Conservation (phyloP, 2,797 vertebrate species). For the Anolis apletophallus region DNA sequence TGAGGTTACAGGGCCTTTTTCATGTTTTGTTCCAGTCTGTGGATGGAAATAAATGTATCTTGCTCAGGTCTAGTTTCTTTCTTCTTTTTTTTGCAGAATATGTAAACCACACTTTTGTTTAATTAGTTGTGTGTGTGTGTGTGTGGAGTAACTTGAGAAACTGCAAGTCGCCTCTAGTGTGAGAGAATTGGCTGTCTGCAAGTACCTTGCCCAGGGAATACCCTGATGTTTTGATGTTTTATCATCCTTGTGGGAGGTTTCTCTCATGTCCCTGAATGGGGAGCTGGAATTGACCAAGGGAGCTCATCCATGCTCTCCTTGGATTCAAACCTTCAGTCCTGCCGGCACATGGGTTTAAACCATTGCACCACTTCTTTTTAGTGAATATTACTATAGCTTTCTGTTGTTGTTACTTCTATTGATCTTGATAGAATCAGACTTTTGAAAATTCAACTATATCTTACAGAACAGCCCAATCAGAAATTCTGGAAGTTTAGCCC, state of each 20-base stretch:
- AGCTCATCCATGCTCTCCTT: too few species aligned
- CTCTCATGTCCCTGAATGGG: too few species aligned
- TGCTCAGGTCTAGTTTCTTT: background rate
- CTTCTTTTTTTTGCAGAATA: background rate
- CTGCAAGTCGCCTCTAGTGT: too few species aligned
- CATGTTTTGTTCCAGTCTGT: background rate
- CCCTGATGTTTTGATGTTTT: too few species aligned
- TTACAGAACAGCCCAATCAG: background rate
- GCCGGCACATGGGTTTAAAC: too few species aligned
- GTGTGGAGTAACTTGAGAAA: too few species aligned
- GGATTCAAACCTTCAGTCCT: too few species aligned
- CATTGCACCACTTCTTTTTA: background rate
- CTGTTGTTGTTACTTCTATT: background rate
- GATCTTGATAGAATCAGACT: slow-evolving; percentile 35
- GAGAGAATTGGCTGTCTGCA: too few species aligned
- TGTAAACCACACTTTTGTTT: background rate
- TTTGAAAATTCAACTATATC: background rate
- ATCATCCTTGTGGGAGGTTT: too few species aligned
- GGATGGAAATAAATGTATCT: background rate
- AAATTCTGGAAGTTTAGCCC: background rate
- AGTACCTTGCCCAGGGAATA: too few species aligned
- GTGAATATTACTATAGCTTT: background rate
- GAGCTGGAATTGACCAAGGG: too few species aligned
- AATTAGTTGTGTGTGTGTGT: too few species aligned
- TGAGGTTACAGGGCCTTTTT: background rate